Evolutionary conservation across 2,888 invertebrate species (phyloP), one percentile per base, ranked within the genome.

Genomic region (Gymnocheta viridis): DNA sequence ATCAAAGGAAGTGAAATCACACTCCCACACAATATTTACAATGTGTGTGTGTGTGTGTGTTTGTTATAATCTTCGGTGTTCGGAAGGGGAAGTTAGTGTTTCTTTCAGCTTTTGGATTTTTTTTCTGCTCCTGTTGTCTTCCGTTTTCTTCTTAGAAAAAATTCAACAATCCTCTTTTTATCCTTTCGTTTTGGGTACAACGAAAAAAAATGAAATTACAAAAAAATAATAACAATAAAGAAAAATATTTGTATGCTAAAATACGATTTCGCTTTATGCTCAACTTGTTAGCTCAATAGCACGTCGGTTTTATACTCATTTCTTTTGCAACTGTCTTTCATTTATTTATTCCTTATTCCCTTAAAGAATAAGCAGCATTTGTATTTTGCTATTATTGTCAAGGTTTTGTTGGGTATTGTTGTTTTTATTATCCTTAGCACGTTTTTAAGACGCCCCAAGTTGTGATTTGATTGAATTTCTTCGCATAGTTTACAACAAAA

Each of bases 281-380:
- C 72, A 85, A 86, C 85, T 87, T 85, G 86, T 54, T 81, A 77
- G 80, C 83, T 84, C 76, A 85, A 85, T 86, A 78, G 76, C 64
- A 82, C 77, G 76, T 85, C 70, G 78, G 27, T 38, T 5, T 70
- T 35, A 14, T 47, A 9, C 49, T 35, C 14, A 38, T 62, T 35
- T 44, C 24, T n/a, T n/a, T 27, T 35, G 38, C 38, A 51, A 49
- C 12, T 38, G 24, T 60, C 35, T 38, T 73, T 62, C 62, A 73
- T 73, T 73, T 60, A 49, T 49, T 73, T 49, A 62, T 35, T 49
- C 27, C 17, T 73, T 49, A 62, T 35, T 49, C 27, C 17, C 58
- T 17, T 2, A 54, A 47, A 41, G 2, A 24, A 38, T 38, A 76
- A 70, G n/a, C n/a, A 44, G 54, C 47, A 56, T 64, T 62, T 56